A percentile compares a stretch with the other conserved stretches of the same genome.
These are phyloP conservation scores for Lordiphosa andalusiaca DNA, from an alignment of 2,888 invertebrate genomes.

Conservation along the genomic window DNA sequence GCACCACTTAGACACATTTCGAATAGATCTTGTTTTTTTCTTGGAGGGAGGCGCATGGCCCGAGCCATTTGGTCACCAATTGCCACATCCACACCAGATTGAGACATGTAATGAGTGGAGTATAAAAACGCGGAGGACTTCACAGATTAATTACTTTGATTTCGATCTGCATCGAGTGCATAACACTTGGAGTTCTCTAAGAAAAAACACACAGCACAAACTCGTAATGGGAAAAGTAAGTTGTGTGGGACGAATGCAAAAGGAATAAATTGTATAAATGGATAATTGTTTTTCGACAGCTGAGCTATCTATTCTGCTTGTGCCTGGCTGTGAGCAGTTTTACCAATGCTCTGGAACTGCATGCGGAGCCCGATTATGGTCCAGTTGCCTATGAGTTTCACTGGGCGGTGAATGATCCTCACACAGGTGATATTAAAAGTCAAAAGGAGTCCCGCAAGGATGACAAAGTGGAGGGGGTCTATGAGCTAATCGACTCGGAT, in stretches of 20 bases:
- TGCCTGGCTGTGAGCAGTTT: conserved; percentile 42
- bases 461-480: conserved; percentile 81
- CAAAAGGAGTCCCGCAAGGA: conserved; percentile 82
- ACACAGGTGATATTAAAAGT: conserved; percentile 82
- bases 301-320: conserved; percentile 51
- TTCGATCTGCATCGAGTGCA: conserved; percentile 54
- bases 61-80: conserved; percentile 19
- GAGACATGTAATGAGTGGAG: conserved; percentile 28
- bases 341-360: conserved; percentile 63
- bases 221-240: conserved; percentile 58
- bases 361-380: conserved; percentile 71
- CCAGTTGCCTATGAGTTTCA: conserved; percentile 81
- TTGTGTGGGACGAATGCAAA: not conserved
- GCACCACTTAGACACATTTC: conserved; percentile 31
- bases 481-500: conserved; percentile 82
- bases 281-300: conserved; percentile 15
- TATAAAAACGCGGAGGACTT: conserved; percentile 66
- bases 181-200: conserved; percentile 45
- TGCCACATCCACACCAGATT: conserved; percentile 30
- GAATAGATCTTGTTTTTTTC: conserved; percentile 25
- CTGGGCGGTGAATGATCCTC: conserved; percentile 81
- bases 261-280: not conserved
- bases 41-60: conserved; percentile 34
- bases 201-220: conserved; percentile 5
- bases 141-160: conserved; percentile 58